A percentile compares a stretch with the other conserved stretches of the same genome.
phyloP scores from a whole-genome alignment of 1,140 invertebrate genomes.

The Drosophila insularis region DNA sequence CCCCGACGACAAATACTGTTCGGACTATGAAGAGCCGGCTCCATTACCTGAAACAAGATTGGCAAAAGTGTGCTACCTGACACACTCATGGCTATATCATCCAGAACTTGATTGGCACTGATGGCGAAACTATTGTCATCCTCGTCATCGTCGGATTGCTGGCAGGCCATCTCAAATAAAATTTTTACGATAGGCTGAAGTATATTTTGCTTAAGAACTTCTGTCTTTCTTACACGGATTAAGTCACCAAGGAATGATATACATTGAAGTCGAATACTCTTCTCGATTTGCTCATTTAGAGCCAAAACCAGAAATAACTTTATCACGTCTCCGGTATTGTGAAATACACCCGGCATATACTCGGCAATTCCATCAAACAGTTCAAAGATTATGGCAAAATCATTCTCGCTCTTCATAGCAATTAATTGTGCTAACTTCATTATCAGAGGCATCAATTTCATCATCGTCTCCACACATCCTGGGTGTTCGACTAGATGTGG shows the following conservation, averaged over 20 bases:
- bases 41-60: constrained; percentile 86
- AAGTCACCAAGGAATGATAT: constrained; percentile 87
- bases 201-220: constrained; percentile 88
- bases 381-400: constrained; percentile 86
- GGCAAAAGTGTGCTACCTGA: constrained; percentile 90
- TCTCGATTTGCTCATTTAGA: constrained; percentile 84
- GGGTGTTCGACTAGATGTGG: constrained; percentile 69
- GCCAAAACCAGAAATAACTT: constrained; percentile 87
- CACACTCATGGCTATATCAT: constrained; percentile 89
- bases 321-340: constrained; percentile 86
- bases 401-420: constrained; percentile 82
- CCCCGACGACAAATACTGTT: constrained; percentile 87
- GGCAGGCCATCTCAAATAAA: constrained; percentile 87
- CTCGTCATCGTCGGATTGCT: constrained; percentile 84
- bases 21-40: constrained; percentile 85
- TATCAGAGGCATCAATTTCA: constrained; percentile 86
- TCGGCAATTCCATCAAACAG: constrained; percentile 89
- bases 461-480: constrained; percentile 83
- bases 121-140: no score
- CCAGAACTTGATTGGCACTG: constrained; percentile 89
- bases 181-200: constrained; percentile 88
- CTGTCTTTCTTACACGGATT: constrained; percentile 88
- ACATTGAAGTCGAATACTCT: constrained; percentile 86
- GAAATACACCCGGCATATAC: constrained; percentile 85
- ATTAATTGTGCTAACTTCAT: constrained; percentile 85